A percentile compares a stretch with the other conserved stretches of the same genome.
Conservation (phyloP, 2,797 vertebrate genomes). For the Corythornis leucogaster region DNA sequence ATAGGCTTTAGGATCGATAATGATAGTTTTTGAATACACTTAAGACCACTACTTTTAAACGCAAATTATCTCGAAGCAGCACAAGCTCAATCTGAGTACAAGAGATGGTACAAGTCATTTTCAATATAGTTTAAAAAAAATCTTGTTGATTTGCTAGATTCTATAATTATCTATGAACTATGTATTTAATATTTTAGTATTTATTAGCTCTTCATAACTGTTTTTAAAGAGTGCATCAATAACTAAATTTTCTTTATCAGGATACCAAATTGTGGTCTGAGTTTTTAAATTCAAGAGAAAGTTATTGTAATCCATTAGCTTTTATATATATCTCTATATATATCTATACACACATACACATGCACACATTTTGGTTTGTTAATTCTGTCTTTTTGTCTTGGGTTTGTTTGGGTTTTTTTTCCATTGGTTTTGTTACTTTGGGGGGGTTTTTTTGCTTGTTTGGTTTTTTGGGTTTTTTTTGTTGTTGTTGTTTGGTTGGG, state of each 20-base stretch:
- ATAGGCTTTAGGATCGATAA: not conserved
- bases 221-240: not conserved
- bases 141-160: not conserved
- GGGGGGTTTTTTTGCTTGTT: not conserved
- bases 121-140: not conserved
- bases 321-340: too few species aligned
- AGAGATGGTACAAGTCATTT: not conserved
- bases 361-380: too few species aligned
- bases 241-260: not conserved
- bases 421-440: not conserved
- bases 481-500: not conserved
- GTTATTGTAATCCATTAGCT: not conserved
- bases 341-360: too few species aligned
- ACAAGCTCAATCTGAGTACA: not conserved
- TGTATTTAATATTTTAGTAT: not conserved
- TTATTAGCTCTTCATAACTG: not conserved
- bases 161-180: not conserved
- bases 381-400: not conserved
- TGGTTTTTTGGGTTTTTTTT: accelerated
- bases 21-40: not conserved
- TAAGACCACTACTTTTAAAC: not conserved
- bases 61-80: not conserved
- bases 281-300: not conserved
- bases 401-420: not conserved
- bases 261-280: not conserved